Conservation (phyloP, 1,140 invertebrate species). For the Acromyrmex heyeri region DNA sequence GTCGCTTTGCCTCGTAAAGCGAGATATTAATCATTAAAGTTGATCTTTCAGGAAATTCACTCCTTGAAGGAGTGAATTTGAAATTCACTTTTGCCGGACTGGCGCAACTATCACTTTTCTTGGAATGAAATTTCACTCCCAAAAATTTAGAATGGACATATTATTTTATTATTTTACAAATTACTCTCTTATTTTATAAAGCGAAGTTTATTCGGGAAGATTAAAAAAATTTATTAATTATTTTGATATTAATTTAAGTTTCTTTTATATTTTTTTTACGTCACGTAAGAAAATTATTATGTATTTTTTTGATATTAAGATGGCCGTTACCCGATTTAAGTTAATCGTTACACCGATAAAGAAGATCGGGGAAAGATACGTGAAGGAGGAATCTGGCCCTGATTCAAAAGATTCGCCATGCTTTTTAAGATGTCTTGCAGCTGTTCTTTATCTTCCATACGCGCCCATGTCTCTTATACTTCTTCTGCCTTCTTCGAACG, state of each 20-base stretch:
- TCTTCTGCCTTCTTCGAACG: conserved; percentile 23
- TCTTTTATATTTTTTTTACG: conserved; percentile 1
- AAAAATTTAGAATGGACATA: too few species aligned
- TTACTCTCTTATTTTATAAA: background rate
- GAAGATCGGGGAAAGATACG: conserved; percentile 70
- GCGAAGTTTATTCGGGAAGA: background rate
- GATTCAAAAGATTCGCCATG: conserved; percentile 84
- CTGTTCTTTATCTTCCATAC: conserved; percentile 80
- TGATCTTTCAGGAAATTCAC: too few species aligned
- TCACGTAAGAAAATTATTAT: background rate
- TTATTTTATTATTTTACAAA: background rate
- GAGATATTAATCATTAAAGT: too few species aligned
- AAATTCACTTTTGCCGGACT: too few species aligned
- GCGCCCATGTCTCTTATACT: conserved; percentile 45
- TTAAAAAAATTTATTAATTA: background rate
- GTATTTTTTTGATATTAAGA: background rate
- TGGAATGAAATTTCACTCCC: too few species aligned
- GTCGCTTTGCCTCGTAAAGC: too few species aligned
- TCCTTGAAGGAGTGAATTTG: too few species aligned
- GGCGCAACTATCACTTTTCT: too few species aligned
- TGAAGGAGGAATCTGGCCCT: conserved; percentile 72
- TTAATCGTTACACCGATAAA: conserved; percentile 67
- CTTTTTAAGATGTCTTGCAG: conserved; percentile 83
- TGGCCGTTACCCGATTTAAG: conserved; percentile 43
- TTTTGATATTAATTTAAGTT: background rate